Conservation (phyloP, 2,797 vertebrate genomes). For the Sarcophilus harrisii region DNA sequence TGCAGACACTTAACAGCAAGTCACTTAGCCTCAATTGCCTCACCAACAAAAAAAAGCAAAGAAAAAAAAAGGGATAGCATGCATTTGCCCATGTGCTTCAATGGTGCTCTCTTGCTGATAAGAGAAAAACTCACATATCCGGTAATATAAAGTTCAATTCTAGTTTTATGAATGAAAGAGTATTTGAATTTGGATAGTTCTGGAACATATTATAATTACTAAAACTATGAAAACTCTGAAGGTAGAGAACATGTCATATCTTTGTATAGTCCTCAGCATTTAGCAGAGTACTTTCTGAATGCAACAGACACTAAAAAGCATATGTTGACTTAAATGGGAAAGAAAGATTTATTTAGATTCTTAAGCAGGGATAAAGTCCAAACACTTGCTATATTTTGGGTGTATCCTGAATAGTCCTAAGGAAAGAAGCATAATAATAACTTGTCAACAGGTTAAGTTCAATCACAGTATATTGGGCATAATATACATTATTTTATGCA, state of each 20-base stretch:
- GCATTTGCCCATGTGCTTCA: background rate
- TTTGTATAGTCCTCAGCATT: background rate
- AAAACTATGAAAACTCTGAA: background rate
- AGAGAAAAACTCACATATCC: background rate
- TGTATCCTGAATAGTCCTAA: background rate
- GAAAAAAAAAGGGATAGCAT: too few species aligned
- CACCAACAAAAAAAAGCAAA: too few species aligned
- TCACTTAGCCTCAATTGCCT: too few species aligned
- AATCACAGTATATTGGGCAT: background rate
- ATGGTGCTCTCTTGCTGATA: background rate
- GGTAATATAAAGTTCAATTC: background rate
- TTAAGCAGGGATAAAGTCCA: background rate
- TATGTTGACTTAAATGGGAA: background rate
- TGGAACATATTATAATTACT: background rate
- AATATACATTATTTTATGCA: conserved; percentile 41
- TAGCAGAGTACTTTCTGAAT: background rate
- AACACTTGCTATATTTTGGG: background rate
- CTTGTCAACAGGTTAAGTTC: background rate
- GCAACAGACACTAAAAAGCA: background rate
- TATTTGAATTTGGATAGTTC: background rate
- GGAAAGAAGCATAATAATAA: background rate
- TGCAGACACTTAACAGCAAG: too few species aligned
- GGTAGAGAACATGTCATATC: background rate
- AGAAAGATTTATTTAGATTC: background rate
- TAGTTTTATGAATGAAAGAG: background rate